Base-by-base conservation (phyloP, 2,888 invertebrate species). In the Zeuzera pyrina region DNA sequence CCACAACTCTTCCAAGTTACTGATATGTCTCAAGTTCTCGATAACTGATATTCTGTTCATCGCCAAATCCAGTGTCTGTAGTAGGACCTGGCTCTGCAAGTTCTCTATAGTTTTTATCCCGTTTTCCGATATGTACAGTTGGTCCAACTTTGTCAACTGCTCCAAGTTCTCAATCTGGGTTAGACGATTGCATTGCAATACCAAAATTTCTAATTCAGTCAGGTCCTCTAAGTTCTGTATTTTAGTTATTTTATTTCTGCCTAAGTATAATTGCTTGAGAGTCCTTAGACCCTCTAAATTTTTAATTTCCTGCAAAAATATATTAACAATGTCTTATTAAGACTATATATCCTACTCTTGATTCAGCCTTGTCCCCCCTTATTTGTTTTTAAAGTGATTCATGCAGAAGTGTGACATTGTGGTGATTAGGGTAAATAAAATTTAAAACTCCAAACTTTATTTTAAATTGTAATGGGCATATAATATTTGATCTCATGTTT, bases 61-160 rank as follows among this genome's bases (percentile, higher is more conserved):
- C 0, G 97, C 94, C 47, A 98, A 65, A 74, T 99, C 99, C 34
- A 99, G 73, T 0, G 97, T 98, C 42, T 91, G 89, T 32, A 99
- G 57, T 19, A 86, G 84, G 2, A 71, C 68, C 57, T 93, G 93
- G 33, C 79, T 81, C 0, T 87, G 85, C 41, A 97, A 64, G 38
- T 92, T 92, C 62, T 95, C 93, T 36, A 98, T 91, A 0, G 52
- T 62, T 2, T 88, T 86, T 21, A 98, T 87, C 4, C 95, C 97
- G 78, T 99, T 98, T 71, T 97, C 95, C 0, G 97, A 97, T 39
- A 97, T 59, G 65, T 98, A 98, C 8, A 98, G 70, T 61, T 98
- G 94, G 29, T 92, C 91, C 37, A 98, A 70, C 31, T 92, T 89
- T 0, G 64, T 83, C 13, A 97, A 70, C 2, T 85, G 81, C 0